Base-by-base conservation (phyloP, 2,797 vertebrate genomes). In the Xenops minutus region DNA sequence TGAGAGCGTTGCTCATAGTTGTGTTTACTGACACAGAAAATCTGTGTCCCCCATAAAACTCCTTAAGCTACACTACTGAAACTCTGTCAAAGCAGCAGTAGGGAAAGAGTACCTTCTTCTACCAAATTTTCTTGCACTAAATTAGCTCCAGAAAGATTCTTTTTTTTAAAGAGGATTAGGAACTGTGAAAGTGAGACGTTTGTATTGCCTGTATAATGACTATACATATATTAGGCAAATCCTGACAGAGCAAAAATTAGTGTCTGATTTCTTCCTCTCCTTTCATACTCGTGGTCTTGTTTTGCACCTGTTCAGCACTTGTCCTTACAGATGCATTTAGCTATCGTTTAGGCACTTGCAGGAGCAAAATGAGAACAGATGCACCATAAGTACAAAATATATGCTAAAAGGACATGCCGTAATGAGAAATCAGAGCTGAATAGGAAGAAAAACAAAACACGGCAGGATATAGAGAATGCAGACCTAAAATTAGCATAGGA, bases 351-450 rank as follows among this genome's bases (percentile, higher is more conserved):
- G 82, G 64, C 94, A 84, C 59, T 52, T 67, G 39, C 75, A 61
- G 27, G 80, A 88, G 72, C 78, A 92, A 96, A 92, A 43, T 79
- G 72, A 89, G 80, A 91, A 71, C 82, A 95, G 88, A 97, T 92
- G 96, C 63, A 14, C 72, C 74, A 52, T 56, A 74, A 96, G 71
- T 85, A 87, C 85, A 93, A 94, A 96, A 96, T 66, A 85, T 55
- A 88, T 81, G 77, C 73, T 89, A 83, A 88, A 92, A 94, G 82
- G 85, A 79, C 71, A 62, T 20, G n/a, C 56, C 0, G 34, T 75
- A 88, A 95, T 94, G 84, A 64, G 71, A 94, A 96, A 93, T 93
- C 88, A 79, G 88, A 86, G 48, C 69, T 88, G 73, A 91, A 94
- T 66, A 52, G 54, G 84, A 85, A 49, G 39, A 89, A 89, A 94